Evolutionary conservation across 2,113 vertebrate species (phyloP).

Genomic region (Dromaius novaehollandiae): DNA sequence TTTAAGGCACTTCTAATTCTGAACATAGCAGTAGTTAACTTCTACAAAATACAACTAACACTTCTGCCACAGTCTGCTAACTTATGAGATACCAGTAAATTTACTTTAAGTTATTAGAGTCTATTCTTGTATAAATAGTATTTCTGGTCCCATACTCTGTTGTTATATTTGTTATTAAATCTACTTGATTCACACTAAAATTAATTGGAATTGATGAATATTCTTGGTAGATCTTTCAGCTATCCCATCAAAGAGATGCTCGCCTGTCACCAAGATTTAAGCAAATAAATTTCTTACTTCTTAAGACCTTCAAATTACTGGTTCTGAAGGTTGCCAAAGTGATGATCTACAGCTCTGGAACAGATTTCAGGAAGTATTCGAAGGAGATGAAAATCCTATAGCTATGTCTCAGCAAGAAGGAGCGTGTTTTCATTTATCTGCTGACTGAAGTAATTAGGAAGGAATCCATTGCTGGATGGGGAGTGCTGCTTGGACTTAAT

Average conservation of each 20-base stretch:
- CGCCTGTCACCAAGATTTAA: not conserved
- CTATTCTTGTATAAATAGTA: not conserved
- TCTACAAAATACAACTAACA: not conserved
- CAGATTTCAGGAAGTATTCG: not conserved
- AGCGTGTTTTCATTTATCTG: not conserved
- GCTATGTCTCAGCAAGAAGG: not conserved
- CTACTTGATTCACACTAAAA: not conserved
- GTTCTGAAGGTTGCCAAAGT: not conserved
- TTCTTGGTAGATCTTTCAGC: not conserved
- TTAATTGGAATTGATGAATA: not conserved
- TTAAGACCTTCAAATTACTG: not conserved
- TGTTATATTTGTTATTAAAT: not conserved
- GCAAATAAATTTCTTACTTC: not conserved
- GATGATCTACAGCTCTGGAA: not conserved
- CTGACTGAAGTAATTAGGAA: slow-evolving; percentile 10
- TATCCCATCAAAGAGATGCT: not conserved
- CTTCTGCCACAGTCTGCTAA: not conserved
- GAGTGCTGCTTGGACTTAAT: not conserved
- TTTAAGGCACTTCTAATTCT: not conserved
- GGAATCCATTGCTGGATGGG: not conserved
- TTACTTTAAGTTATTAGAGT: not conserved
- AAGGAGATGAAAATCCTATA: not conserved
- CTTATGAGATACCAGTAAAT: not conserved
- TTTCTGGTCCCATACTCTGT: not conserved
- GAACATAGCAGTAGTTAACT: not conserved